These are phyloP conservation scores for Heliocidaris tuberculata DNA, from an alignment of 35 echinoderm and acorn worm genomes.

Conservation along the genomic window DNA sequence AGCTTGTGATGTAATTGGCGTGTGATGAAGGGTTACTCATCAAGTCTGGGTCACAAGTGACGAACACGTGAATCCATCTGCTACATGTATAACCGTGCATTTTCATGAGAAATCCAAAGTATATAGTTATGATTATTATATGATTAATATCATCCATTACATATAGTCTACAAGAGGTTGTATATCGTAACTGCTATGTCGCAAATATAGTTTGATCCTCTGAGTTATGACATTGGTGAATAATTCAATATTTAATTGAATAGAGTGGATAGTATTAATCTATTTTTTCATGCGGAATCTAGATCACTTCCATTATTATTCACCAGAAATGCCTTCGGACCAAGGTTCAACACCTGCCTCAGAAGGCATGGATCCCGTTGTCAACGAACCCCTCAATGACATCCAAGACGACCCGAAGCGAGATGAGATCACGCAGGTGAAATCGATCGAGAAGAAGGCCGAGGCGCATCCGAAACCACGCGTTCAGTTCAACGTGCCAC, in stretches of 20 bases:
- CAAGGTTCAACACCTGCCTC: neutral
- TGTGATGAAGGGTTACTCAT: neutral
- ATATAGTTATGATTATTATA: neutral
- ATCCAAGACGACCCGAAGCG: neutral
- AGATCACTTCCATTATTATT: neutral
- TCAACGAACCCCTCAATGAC: neutral
- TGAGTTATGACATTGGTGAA: neutral
- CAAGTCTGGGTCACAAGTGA: neutral
- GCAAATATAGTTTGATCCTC: neutral
- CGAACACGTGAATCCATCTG: neutral
- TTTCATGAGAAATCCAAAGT: neutral
- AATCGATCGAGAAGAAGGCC: neutral
- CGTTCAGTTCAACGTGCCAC: slow-evolving; percentile 20
- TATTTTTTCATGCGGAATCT: neutral
- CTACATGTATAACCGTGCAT: neutral
- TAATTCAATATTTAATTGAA: neutral
- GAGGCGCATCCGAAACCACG: neutral
- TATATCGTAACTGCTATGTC: no score
- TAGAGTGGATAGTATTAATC: neutral
- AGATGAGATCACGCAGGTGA: neutral
- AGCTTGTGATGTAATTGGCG: neutral
- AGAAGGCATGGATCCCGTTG: neutral
- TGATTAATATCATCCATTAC: neutral
- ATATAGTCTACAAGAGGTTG: neutral
- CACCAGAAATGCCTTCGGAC: slow-evolving; percentile 24